Evolutionary conservation across 2,113 vertebrate genomes (phyloP), one percentile per base, ranked within the genome.

Genomic region (Ameiurus melas): DNA sequence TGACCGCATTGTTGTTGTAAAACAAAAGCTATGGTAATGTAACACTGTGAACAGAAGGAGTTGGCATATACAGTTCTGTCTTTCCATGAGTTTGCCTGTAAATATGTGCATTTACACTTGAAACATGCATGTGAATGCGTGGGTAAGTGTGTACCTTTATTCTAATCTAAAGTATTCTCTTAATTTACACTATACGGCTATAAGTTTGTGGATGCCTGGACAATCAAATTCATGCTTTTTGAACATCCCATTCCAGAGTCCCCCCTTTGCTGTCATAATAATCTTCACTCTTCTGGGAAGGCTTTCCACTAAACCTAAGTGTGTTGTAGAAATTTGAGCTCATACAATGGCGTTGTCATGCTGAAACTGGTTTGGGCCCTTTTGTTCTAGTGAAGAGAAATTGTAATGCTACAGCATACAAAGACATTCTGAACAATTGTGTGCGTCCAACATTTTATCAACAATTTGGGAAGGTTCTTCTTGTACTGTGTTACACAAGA

Each of bases 21-120:
- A 53, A 96, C 95, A 95, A 95, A 95, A 93, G 90, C 90, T 22
- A 79, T n/a, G 75, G 75, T 95, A 94, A 95, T 89, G 92, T 93
- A 91, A 94, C 89, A 55, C 70, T 90, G 66, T 70, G 80, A 33
- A 62, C 33, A 82, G 85, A 16, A 84, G 79, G 43, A 86, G 85
- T 64, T 55, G 79, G 17, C 43, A 68, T 81, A 73, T 70, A 78
- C 20, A 71, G 33, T 43, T 77, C 6, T 39, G 39, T 80, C n/a
- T 75, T 27, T 43, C 58, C 60, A 64, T 83, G 22, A 57, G 55
- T 36, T 53, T 73, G 47, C 55, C 13, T 87, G 53, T 57, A 55
- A 17, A 53, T 80, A 55, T 89, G 33, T 55, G 36, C 1, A 55
- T 86, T 16, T 30, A 39, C 36, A 57, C 33, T 43, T 66, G 20